phyloP scores from a whole-genome alignment of 2,888 invertebrate genomes.

The Eupithecia dodoneata region DNA sequence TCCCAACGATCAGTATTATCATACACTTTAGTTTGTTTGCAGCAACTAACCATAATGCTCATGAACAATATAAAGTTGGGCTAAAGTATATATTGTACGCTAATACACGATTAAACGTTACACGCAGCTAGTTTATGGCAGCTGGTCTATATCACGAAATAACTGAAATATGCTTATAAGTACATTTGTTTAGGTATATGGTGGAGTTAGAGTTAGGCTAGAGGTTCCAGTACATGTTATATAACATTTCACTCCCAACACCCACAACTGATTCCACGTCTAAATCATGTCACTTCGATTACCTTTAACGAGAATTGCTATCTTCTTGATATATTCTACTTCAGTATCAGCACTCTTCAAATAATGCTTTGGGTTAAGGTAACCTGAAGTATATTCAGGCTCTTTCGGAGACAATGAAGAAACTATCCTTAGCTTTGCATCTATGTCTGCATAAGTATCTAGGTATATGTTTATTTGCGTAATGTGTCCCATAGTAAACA shows the following conservation, averaged over 20 bases:
- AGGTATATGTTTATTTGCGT: constrained; percentile 57
- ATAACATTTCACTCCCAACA: constrained; percentile 58
- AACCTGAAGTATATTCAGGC: constrained; percentile 51
- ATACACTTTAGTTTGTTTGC: constrained; percentile 82
- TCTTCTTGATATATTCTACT: constrained; percentile 12
- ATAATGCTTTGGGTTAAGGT: constrained; percentile 44
- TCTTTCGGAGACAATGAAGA: constrained; percentile 39
- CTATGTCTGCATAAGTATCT: constrained; percentile 67
- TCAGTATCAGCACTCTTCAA: constrained; percentile 11
- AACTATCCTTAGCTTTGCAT: constrained; percentile 69
- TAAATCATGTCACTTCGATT: constrained; percentile 39
- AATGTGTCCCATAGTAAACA: constrained; percentile 58
- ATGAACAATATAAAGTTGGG: constrained; percentile 67
- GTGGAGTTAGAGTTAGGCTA: constrained; percentile 51
- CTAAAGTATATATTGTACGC: constrained; percentile 69
- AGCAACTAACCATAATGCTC: constrained; percentile 80
- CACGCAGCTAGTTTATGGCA: constrained; percentile 78
- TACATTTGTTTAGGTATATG: constrained; percentile 34
- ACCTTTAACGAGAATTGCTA: constrained; percentile 30
- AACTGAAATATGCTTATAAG: constrained; percentile 63
- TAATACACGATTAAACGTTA: constrained; percentile 77
- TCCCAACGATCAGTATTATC: constrained; percentile 70
- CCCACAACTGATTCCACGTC: constrained; percentile 36
- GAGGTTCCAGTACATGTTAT: constrained; percentile 47
- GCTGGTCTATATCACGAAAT: constrained; percentile 74